A percentile compares a stretch with the other conserved stretches of the same genome.
phyloP scores from a whole-genome alignment of 1,140 invertebrate genomes.

The Drosophila neocordata region DNA sequence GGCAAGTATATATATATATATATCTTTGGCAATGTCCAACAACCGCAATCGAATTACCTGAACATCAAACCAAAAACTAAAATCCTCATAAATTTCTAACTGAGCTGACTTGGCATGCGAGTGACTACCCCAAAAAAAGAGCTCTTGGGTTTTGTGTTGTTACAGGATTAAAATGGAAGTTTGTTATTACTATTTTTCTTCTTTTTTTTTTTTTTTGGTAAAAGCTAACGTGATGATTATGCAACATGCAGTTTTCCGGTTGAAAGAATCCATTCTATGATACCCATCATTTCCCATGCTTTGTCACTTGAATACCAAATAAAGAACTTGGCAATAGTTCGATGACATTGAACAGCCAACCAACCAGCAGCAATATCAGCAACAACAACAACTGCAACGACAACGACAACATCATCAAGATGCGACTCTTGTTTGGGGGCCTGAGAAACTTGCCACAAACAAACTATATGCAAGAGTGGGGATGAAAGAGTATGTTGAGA shows the following conservation, averaged over 20 bases:
- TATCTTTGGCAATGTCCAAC: slow-evolving; percentile 48
- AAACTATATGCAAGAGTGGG: not conserved
- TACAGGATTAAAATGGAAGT: slow-evolving; percentile 47
- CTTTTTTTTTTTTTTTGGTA: not conserved
- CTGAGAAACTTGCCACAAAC: slow-evolving; percentile 46
- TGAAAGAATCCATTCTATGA: not conserved
- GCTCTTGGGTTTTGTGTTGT: slow-evolving; percentile 14
- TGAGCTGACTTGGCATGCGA: slow-evolving; percentile 52
- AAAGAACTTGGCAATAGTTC: slow-evolving; percentile 70
- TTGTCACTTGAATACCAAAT: slow-evolving; percentile 28
- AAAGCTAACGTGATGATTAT: slow-evolving; percentile 48
- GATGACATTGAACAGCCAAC: slow-evolving; percentile 70
- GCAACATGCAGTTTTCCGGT: slow-evolving; percentile 40
- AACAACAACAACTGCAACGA: not conserved
- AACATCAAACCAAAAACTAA: slow-evolving; percentile 31
- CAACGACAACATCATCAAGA: slow-evolving; percentile 51
- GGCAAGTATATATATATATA: slow-evolving; percentile 7
- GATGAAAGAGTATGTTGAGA: not conserved
- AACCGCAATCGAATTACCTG: slow-evolving; percentile 52
- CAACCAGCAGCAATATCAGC: slow-evolving; percentile 24
- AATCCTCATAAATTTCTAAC: slow-evolving; percentile 48
- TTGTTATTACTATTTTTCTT: too few species aligned
- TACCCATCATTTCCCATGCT: slow-evolving; percentile 38
- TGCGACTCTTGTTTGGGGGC: slow-evolving; percentile 30
- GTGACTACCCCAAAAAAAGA: slow-evolving; percentile 21